phyloP scores from a whole-genome alignment of 2,888 invertebrate genomes.

The Sylvicola cinctus region DNA sequence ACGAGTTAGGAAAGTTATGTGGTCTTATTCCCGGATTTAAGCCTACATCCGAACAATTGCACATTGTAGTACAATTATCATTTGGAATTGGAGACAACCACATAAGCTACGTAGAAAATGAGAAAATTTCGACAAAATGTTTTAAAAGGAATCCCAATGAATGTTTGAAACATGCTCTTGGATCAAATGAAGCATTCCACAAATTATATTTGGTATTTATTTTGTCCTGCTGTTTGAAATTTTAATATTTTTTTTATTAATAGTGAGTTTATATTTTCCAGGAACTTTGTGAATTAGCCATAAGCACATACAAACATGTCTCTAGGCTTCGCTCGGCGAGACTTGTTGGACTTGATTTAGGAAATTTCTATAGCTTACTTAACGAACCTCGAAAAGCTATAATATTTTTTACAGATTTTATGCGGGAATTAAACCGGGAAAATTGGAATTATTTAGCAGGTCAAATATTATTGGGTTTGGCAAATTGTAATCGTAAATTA shows the following conservation, averaged over 20 bases:
- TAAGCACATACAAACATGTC: conserved; percentile 93
- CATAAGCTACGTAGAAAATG: conserved; percentile 14
- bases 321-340: conserved; percentile 61
- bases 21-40: conserved; percentile 68
- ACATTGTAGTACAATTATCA: conserved; percentile 73
- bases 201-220: conserved; percentile 57
- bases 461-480: conserved; percentile 63
- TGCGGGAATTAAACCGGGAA: conserved; percentile 71
- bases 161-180: conserved; percentile 71
- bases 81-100: conserved; percentile 72
- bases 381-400: conserved; percentile 77
- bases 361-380: conserved; percentile 71
- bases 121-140: conserved; percentile 25
- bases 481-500: conserved; percentile 65
- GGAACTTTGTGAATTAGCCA: conserved; percentile 83
- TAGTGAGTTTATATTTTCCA: too few relatives aligned
- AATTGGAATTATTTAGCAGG: conserved; percentile 70
- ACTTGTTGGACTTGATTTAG: conserved; percentile 71
- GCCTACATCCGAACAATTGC: conserved; percentile 72
- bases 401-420: conserved; percentile 67
- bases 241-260: too few relatives aligned
- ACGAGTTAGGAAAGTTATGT: conserved; percentile 68
- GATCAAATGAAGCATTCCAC: conserved; percentile 73
- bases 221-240: too few relatives aligned
- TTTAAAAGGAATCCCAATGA: conserved; percentile 41